Evolutionary conservation across 2,797 vertebrate genomes (phyloP), one percentile per base, ranked within the genome.

Genomic region (Macroramphosus scolopax): DNA sequence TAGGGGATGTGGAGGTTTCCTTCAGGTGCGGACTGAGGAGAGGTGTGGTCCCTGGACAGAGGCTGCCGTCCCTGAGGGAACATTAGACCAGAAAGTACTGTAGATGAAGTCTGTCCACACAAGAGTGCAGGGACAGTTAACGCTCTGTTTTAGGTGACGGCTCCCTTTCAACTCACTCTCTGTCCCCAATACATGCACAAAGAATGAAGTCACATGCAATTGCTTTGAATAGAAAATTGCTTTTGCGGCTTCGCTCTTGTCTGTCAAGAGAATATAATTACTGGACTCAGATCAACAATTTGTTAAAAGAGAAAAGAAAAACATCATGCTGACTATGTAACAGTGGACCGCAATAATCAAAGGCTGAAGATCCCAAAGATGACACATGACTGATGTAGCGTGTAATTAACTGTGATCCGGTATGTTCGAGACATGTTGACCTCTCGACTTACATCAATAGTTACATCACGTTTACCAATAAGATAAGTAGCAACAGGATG

Each of bases 1-100:
- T 40, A 85, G 13, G 63, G 15, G 46, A 98, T 92, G 80, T 87
- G 77, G 53, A 97, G 88, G 70, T 85, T 65, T 36, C 94, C 93
- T 0, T 89, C 57, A 0, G 63, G 48, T 31, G 77, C 76, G 1
- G 88, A 76, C 1, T 68, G 85, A 56, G 90, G 76, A 24, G 3
- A 80, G 3, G 77, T 47, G 33, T 20, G 50, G 8, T 44, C 58
- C 0, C 26, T 63, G 33, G 56, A 56, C 52, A 93, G 66, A 41
- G 77, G 62, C 13, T 86, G 87, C 2, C 78, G 82, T 16, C 87
- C 95, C 95, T 98, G 51, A 12, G 35, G 51, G 25, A 63, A 51
- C 6, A 57, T 31, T 17, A 51, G 10, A 61, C 4, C 31, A 46
- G 29, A 75, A 43, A 29, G 41, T 24, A 61, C 32, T 30, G 39